These are phyloP conservation scores for Leuciscus idus DNA, from an alignment of 2,113 vertebrate genomes.

Conservation along the genomic window DNA sequence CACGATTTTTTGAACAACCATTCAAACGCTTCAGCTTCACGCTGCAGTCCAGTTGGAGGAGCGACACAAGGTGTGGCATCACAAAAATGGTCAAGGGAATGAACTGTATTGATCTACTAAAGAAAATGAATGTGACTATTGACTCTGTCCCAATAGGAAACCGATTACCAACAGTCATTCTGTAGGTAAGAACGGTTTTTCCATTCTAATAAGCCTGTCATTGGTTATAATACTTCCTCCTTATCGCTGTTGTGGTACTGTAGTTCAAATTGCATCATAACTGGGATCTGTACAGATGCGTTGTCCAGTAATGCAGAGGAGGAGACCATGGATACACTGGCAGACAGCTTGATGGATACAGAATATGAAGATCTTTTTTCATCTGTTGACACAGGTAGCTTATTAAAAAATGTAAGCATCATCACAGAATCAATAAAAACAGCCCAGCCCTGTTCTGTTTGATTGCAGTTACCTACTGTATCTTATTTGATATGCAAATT, in stretches of 20 bases:
- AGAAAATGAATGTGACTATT: neutral
- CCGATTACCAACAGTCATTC: neutral
- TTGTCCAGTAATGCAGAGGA: neutral
- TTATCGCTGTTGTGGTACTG: neutral
- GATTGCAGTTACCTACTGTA: too few species aligned
- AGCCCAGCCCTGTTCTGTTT: too few species aligned
- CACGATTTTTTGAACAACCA: neutral
- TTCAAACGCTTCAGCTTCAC: slow-evolving; percentile 3
- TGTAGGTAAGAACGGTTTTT: neutral
- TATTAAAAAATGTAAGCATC: neutral
- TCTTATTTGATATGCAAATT: too few species aligned
- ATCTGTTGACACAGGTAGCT: neutral
- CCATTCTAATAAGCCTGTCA: neutral
- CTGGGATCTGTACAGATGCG: neutral
- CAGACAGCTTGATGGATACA: neutral
- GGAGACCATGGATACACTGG: neutral
- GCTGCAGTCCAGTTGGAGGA: neutral
- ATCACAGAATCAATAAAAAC: neutral
- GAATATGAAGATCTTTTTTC: neutral
- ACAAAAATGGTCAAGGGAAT: neutral
- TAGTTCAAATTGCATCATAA: neutral
- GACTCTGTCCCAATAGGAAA: neutral
- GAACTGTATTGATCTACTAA: neutral
- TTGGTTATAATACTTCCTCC: neutral
- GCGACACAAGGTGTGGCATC: neutral